Conservation (phyloP, 2,888 invertebrate genomes). For the Heliothis peltigera region DNA sequence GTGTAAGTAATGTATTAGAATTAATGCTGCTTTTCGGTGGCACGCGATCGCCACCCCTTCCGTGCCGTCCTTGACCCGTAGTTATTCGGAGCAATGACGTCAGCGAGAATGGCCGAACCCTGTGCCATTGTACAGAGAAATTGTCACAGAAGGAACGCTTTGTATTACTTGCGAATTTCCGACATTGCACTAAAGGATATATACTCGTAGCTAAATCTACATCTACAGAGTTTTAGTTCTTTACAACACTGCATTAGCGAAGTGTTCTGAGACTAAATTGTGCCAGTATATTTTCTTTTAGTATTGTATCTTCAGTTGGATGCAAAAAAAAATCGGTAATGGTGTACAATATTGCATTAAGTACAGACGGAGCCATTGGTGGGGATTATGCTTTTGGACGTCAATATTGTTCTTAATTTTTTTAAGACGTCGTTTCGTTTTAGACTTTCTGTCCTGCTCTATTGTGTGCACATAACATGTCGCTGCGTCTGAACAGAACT, state of each 20-base stretch:
- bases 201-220: background rate
- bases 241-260: too few species aligned
- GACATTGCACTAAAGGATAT: background rate
- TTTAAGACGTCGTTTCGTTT: background rate
- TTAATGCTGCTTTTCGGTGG: conserved; percentile 55
- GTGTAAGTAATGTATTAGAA: conserved; percentile 58
- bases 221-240: too few species aligned
- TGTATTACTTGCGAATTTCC: background rate
- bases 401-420: too few species aligned
- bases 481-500: conserved; percentile 50
- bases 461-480: conserved; percentile 30
- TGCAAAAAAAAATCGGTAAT: too few species aligned
- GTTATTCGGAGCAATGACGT: conserved; percentile 64
- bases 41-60: conserved; percentile 64
- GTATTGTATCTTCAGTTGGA: background rate
- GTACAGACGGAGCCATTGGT: too few species aligned
- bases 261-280: background rate
- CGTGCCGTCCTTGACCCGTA: conserved; percentile 61
- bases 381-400: too few species aligned
- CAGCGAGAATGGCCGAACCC: conserved; percentile 50
- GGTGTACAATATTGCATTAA: background rate
- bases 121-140: conserved; percentile 30
- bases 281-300: background rate
- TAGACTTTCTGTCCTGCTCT: conserved; percentile 36
- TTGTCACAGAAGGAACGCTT: conserved; percentile 25